Evolutionary conservation across 2,797 vertebrate genomes (phyloP).

Genomic region (Rhinella marina): DNA sequence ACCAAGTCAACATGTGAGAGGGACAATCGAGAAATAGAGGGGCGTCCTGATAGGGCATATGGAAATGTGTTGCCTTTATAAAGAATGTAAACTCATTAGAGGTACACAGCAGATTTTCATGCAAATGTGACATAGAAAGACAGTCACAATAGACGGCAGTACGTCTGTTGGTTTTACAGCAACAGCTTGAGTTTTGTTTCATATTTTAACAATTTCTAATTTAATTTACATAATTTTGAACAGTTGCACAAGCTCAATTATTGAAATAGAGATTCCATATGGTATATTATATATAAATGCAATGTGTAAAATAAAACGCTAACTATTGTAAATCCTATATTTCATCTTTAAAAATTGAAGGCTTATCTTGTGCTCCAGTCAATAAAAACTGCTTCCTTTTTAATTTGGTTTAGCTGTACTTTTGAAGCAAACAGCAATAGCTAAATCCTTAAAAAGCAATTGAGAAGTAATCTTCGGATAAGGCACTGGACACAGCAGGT

Average conservation of each 20-base stretch:
- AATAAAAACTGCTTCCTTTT: conserved; percentile 18
- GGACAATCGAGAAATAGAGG: neutral
- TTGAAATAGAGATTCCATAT: neutral
- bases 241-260: neutral
- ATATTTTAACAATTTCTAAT: neutral
- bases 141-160: neutral
- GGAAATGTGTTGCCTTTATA: neutral
- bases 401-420: conserved; percentile 31
- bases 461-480: conserved; percentile 47
- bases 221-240: neutral
- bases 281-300: neutral
- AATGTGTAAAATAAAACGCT: neutral
- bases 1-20: neutral
- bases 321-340: neutral
- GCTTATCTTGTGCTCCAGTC: neutral
- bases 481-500: conserved; percentile 35
- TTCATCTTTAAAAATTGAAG: neutral
- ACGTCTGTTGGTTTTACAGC: neutral
- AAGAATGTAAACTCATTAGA: neutral
- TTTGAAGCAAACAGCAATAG: conserved; percentile 33
- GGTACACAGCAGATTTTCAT: neutral
- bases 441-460: conserved; percentile 48
- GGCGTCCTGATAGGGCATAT: neutral
- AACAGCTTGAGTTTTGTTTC: neutral
- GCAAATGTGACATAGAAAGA: neutral